These are phyloP conservation scores for Balaenoptera acutorostrata DNA, from an alignment of 2,113 vertebrate genomes.

Conservation along the genomic window DNA sequence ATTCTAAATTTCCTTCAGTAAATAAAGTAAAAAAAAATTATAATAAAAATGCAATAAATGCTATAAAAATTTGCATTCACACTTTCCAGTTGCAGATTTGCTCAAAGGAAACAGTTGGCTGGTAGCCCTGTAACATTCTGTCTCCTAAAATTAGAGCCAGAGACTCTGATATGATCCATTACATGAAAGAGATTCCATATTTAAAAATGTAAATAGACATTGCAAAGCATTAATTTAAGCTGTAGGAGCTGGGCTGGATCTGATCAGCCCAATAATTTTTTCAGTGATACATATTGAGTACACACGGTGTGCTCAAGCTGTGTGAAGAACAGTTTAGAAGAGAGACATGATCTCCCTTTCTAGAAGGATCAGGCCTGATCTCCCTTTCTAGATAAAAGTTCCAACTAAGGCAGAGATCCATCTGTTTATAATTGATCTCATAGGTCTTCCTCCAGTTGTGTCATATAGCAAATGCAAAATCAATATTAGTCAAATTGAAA, in stretches of 20 bases:
- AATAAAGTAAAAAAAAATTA: conserved; percentile 26
- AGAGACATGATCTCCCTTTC: neutral
- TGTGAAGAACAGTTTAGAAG: neutral
- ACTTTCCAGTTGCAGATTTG: conserved; percentile 67
- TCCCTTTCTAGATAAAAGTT: neutral
- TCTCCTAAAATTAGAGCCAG: conserved; percentile 66
- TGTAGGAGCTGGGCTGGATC: neutral
- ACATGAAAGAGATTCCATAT: conserved; percentile 63
- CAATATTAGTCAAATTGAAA: neutral
- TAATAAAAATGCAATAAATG: conserved; percentile 40
- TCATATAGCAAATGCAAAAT: neutral
- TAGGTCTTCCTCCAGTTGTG: neutral
- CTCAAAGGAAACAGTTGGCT: conserved; percentile 76
- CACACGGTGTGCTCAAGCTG: fast-evolving
- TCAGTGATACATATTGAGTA: neutral
- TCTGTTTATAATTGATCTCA: neutral
- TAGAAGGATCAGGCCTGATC: neutral
- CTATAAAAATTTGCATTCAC: conserved; percentile 65
- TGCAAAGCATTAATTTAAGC: conserved; percentile 51
- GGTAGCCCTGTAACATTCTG: conserved; percentile 65
- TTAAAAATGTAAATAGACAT: conserved; percentile 54
- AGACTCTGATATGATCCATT: conserved; percentile 35
- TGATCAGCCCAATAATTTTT: neutral
- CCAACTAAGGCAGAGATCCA: neutral
- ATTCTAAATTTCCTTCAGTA: conserved; percentile 2